Evolutionary conservation across 1,140 invertebrate species (phyloP).

Genomic region (Tetragonula clypearis): DNA sequence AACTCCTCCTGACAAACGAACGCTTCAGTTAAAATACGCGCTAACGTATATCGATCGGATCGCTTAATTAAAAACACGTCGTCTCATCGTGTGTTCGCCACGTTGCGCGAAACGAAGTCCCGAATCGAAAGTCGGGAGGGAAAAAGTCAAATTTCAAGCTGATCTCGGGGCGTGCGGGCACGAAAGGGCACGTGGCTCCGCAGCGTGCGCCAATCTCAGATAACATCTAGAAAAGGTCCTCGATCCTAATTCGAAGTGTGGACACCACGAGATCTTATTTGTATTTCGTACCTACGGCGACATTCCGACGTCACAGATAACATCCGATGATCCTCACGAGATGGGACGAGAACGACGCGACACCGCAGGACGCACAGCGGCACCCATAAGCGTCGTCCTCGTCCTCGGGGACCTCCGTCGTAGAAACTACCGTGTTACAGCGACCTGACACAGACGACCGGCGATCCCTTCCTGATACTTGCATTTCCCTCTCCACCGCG

Average conservation of each 20-base stretch:
- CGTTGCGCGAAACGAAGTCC: background rate
- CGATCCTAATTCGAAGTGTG: slow-evolving; percentile 68
- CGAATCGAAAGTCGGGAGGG: background rate
- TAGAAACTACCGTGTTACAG: background rate
- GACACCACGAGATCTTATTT: slow-evolving; percentile 65
- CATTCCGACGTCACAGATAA: slow-evolving; percentile 67
- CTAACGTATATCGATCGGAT: background rate
- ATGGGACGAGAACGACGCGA: slow-evolving; percentile 36
- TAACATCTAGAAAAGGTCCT: slow-evolving; percentile 65
- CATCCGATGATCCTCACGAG: slow-evolving; percentile 57
- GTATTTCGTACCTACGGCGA: slow-evolving; percentile 67
- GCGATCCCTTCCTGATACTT: background rate
- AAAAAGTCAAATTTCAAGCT: background rate
- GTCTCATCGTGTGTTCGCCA: background rate
- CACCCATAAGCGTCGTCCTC: background rate
- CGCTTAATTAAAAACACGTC: background rate
- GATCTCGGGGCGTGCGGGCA: background rate
- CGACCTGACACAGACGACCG: background rate
- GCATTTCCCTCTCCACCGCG: background rate
- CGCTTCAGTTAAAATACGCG: background rate
- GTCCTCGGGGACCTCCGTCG: background rate
- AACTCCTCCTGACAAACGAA: background rate
- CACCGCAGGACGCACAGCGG: slow-evolving; percentile 26
- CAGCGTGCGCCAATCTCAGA: slow-evolving; percentile 57
- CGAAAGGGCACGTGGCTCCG: slow-evolving; percentile 56